A percentile compares a stretch with the other conserved stretches of the same genome.
These are phyloP conservation scores for Siderastrea radians DNA, from an alignment of 92 coral and sea anemone genomes.

Conservation along the genomic window DNA sequence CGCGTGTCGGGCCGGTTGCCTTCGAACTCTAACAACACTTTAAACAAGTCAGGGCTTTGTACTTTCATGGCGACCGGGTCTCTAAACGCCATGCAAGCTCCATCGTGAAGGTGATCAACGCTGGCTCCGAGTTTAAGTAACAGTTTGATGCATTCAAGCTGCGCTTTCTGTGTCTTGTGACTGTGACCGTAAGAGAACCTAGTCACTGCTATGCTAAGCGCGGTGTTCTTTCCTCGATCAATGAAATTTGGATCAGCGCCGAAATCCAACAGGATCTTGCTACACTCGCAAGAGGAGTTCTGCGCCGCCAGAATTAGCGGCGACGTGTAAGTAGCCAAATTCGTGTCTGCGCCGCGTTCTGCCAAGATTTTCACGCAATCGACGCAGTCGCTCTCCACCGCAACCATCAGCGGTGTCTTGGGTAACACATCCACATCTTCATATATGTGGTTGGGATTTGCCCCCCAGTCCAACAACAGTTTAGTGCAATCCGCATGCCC, in stretches of 20 bases:
- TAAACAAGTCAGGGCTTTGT: constrained; percentile 49
- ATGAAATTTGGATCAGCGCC: constrained; percentile 82
- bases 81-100: constrained; percentile 63
- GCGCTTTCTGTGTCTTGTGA: constrained; percentile 38
- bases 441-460: constrained; percentile 79
- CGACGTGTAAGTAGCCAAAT: constrained; percentile 75
- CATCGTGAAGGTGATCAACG: constrained; percentile 48
- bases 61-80: constrained; percentile 55
- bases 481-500: constrained; percentile 78
- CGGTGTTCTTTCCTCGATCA: constrained; percentile 79
- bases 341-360: constrained; percentile 76
- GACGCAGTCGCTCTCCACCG: constrained; percentile 71
- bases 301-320: constrained; percentile 84
- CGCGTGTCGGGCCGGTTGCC: constrained; percentile 53
- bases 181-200: constrained; percentile 45
- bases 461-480: constrained; percentile 74
- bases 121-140: constrained; percentile 77
- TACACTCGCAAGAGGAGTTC: constrained; percentile 52
- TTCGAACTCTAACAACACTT: constrained; percentile 69
- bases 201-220: constrained; percentile 72
- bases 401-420: constrained; percentile 82
- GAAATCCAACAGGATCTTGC: constrained; percentile 66
- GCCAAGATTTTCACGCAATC: constrained; percentile 74
- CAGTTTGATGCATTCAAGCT: constrained; percentile 75
- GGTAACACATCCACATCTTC: constrained; percentile 71